Evolutionary conservation across 2,113 vertebrate genomes (phyloP), one percentile per base, ranked within the genome.

Genomic region (Malurus cyaneus): DNA sequence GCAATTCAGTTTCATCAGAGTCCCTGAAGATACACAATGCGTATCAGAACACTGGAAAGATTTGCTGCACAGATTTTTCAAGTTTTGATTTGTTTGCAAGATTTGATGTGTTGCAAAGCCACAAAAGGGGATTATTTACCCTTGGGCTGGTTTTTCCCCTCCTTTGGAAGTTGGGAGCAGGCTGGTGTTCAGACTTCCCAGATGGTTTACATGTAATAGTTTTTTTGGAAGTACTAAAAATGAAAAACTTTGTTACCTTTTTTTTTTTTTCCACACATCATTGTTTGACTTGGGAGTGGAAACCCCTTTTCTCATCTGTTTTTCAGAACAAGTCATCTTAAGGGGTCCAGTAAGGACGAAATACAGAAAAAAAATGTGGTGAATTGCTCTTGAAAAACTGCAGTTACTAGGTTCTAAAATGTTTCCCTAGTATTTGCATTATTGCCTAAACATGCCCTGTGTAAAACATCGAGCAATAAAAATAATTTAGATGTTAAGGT

Each of bases 211-310:
- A 66, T 31, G 13, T 46, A 80, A 73, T 21, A 56, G n/a, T 61
- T 86, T 89, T 74, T 92, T 67, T 88, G 64, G 56, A 92, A 88
- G 64, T 60, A 92, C 59, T 86, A 86, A 88, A 95, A 93, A 86
- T 79, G 0, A 93, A 90, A 77, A 84, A 88, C 42, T 92, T 86
- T 34, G 52, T 60, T 90, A 79, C 31, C 4, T 10, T 49, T 65
- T 62, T 83, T 64, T 62, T 88, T 85, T 70, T 14, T n/a, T n/a
- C n/a, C 69, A 56, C 60, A 67, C 81, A 74, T 85, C 57, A 74
- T 34, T 95, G 66, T 96, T 94, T 95, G 69, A 78, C 67, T 86
- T 92, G 81, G 76, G 90, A 93, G 19, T 82, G 62, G 46, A 95
- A 87, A 66, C 9, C 36, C 12, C 56, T 91, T 94, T 95, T 78